These are phyloP conservation scores for Microctenopoma lineatum DNA, from an alignment of 2,797 vertebrate species.

Conservation along the genomic window DNA sequence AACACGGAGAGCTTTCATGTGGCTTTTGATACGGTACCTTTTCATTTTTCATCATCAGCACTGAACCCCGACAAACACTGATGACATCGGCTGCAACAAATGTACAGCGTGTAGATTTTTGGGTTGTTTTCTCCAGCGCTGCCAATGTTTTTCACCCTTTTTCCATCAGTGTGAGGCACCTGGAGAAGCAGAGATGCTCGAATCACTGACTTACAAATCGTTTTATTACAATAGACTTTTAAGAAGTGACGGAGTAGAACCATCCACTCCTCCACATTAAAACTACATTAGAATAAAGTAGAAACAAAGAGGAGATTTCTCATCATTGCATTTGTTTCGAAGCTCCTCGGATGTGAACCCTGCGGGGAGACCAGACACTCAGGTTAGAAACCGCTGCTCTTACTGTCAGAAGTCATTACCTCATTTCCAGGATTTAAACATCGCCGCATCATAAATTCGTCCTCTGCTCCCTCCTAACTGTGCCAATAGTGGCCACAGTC, in stretches of 20 bases:
- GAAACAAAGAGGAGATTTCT: neutral
- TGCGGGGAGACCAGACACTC: neutral
- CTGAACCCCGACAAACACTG: conserved; percentile 14
- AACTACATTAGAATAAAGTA: neutral
- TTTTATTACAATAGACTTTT: neutral
- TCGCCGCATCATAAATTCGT: conserved; percentile 7
- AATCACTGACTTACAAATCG: neutral
- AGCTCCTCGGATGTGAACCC: neutral
- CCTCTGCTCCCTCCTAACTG: neutral
- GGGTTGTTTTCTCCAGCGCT: no score
- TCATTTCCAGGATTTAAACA: conserved; percentile 24
- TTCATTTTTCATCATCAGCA: conserved; percentile 6
- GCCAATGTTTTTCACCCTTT: neutral
- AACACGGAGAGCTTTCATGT: neutral
- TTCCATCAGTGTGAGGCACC: neutral
- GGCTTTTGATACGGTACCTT: neutral
- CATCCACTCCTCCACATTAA: neutral
- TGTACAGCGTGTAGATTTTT: neutral
- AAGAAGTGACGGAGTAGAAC: neutral
- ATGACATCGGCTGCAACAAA: conserved; percentile 42
- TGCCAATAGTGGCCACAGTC: conserved; percentile 18
- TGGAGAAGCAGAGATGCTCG: neutral
- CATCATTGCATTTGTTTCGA: neutral
- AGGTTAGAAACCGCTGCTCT: neutral
- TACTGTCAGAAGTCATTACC: conserved; percentile 8